Evolutionary conservation across 2,113 vertebrate genomes (phyloP), one percentile per base, ranked within the genome.

Genomic region (Heterotis niloticus): DNA sequence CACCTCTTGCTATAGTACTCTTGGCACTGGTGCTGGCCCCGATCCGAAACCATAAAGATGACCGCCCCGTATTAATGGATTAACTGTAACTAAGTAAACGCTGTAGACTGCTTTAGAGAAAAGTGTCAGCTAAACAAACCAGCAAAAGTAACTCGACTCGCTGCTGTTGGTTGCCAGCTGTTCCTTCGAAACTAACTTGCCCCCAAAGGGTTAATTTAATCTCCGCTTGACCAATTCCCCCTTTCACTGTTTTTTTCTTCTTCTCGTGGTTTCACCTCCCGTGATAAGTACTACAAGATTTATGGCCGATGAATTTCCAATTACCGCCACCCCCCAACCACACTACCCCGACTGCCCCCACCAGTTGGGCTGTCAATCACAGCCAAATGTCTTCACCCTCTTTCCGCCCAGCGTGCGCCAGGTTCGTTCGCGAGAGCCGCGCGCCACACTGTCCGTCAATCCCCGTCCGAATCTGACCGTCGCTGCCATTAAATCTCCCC

Each of bases 221-320:
- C 17, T n/a, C 24, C 64, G 20, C 64, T 11, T 64, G 29, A 64
- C 44, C 29, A 51, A 79, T 84, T 83, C 3, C 78, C 68, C 66
- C 85, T 89, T 85, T 81, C 82, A 85, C 77, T 83, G 86, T 83
- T 90, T 81, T 85, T 79, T 52, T 84, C 88, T 20, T 34, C 51
- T 1, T 29, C 20, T 14, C 24, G 24, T 23, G 26, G 11, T 54
- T 44, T 70, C 26, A 13, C 65, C 78, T 44, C 75, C 34, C 77
- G 85, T 62, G 52, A 88, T 90, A 92, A 93, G 88, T 89, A 91
- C 83, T 71, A 64, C 86, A 90, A 92, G 89, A 92, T 91, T 93
- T 93, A 91, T 91, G 88, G 90, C 89, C 88, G 90, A 89, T 89
- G 89, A 90, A 92, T 92, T 92, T 93, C 87, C 88, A 93, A 91